These are phyloP conservation scores for Amia ocellicauda DNA, from an alignment of 2,113 vertebrate genomes.

Conservation along the genomic window DNA sequence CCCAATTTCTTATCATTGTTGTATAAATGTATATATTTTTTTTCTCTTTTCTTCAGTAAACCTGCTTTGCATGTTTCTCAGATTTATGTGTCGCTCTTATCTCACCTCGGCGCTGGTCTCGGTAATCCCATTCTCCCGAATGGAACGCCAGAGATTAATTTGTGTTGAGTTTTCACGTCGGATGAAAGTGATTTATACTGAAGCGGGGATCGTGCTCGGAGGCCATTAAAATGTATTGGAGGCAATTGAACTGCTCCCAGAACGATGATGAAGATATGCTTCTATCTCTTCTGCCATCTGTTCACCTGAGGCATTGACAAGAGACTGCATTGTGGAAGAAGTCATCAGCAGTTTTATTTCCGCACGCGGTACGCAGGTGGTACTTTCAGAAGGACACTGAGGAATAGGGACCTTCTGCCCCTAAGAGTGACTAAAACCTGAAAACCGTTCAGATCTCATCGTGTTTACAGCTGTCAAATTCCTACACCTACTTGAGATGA, in stretches of 20 bases:
- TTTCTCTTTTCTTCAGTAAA: neutral
- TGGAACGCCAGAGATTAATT: conserved; percentile 20
- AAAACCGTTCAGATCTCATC: too few relatives aligned
- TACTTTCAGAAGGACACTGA: too few relatives aligned
- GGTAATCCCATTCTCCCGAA: neutral
- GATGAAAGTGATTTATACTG: neutral
- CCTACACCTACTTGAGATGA: too few relatives aligned
- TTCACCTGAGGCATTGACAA: conserved; percentile 16
- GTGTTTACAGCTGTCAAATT: too few relatives aligned
- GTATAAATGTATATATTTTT: too few relatives aligned
- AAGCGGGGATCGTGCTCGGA: neutral
- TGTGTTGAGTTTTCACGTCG: conserved; percentile 4
- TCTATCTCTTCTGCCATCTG: conserved; percentile 17
- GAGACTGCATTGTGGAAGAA: neutral
- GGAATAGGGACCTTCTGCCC: too few relatives aligned
- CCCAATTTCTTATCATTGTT: conserved; percentile 5
- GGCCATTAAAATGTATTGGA: neutral
- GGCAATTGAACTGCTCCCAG: conserved; percentile 6
- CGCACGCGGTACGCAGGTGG: too few relatives aligned
- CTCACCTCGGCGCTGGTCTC: neutral
- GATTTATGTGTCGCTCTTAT: conserved; percentile 8
- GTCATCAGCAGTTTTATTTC: conserved; percentile 6
- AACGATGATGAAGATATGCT: conserved; percentile 1
- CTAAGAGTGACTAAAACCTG: too few relatives aligned
- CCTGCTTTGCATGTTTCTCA: neutral